These are phyloP conservation scores for Diaprepes abbreviatus DNA, from an alignment of 2,888 invertebrate species.

Conservation along the genomic window DNA sequence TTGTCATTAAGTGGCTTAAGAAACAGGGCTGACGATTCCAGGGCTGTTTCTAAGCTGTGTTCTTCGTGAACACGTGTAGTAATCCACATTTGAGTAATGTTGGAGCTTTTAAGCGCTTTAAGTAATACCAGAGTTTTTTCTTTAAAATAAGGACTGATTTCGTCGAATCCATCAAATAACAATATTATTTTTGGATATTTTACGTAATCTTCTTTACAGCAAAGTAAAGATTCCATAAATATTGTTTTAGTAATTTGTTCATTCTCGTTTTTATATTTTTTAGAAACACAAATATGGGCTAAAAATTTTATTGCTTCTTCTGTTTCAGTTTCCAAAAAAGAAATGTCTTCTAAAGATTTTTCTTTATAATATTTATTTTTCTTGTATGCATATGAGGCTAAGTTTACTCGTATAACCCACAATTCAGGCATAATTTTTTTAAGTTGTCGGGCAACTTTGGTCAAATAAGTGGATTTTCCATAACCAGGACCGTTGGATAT, in stretches of 20 bases:
- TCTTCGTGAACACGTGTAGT: constrained; percentile 29
- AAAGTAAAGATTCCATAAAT: constrained; percentile 20
- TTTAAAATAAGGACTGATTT: constrained; percentile 32
- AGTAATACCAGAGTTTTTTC: constrained; percentile 29
- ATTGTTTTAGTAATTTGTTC: constrained; percentile 18
- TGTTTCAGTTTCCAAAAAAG: background rate
- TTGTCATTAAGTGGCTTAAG: background rate
- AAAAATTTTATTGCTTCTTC: constrained; percentile 19
- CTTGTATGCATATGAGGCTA: background rate
- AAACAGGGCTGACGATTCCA: constrained; percentile 5
- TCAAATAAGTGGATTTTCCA: constrained; percentile 36
- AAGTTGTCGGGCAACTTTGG: constrained; percentile 14
- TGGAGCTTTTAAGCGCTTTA: constrained; percentile 17
- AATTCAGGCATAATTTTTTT: background rate
- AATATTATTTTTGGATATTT: constrained; percentile 19
- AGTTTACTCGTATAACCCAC: background rate
- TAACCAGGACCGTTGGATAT: constrained; percentile 27
- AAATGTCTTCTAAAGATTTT: background rate
- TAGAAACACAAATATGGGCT: constrained; percentile 10
- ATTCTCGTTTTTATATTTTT: background rate
- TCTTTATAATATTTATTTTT: background rate
- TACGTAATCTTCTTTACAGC: background rate
- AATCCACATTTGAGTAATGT: constrained; percentile 25
- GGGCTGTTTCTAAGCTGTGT: constrained; percentile 6
- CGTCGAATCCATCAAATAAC: constrained; percentile 39